A percentile compares a stretch with the other conserved stretches of the same genome.
phyloP scores from a whole-genome alignment of 1,140 invertebrate genomes.

The Halotydeus destructor region DNA sequence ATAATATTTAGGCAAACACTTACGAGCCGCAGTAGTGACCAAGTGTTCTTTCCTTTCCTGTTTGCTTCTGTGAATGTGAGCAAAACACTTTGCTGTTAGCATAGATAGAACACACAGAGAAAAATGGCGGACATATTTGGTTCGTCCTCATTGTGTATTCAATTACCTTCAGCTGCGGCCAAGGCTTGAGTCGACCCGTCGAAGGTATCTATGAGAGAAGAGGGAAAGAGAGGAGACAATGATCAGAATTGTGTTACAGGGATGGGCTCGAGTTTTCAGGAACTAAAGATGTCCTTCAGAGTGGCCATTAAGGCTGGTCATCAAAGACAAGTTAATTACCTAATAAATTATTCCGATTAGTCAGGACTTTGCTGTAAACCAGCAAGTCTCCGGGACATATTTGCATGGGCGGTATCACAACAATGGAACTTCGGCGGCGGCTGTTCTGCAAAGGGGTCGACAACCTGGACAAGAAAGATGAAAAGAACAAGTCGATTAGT shows the following conservation, averaged over 20 bases:
- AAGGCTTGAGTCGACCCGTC: constrained; percentile 24
- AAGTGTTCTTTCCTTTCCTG: constrained; percentile 32
- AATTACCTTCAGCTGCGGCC: constrained; percentile 23
- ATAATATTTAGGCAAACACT: constrained; percentile 18
- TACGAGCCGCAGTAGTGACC: constrained; percentile 30
- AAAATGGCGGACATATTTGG: background rate
- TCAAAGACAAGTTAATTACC: constrained; percentile 3
- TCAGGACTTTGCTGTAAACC: constrained; percentile 32
- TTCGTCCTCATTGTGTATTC: too few species aligned
- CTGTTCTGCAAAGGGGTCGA: constrained; percentile 13
- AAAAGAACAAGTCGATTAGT: background rate
- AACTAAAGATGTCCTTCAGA: background rate
- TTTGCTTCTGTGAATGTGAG: constrained; percentile 20
- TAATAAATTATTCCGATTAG: constrained; percentile 25
- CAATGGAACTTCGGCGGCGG: constrained; percentile 29
- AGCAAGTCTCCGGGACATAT: constrained; percentile 33
- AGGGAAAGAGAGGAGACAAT: background rate
- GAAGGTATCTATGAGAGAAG: constrained; percentile 18
- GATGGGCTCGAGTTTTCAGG: too few species aligned
- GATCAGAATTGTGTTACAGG: too few species aligned
- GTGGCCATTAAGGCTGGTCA: background rate
- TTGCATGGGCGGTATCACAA: constrained; percentile 34
- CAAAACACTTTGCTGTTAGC: background rate
- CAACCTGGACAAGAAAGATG: background rate
- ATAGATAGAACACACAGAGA: background rate